Conservation (phyloP, 2,113 vertebrate genomes). For the Tenebrosternarchus preto region DNA sequence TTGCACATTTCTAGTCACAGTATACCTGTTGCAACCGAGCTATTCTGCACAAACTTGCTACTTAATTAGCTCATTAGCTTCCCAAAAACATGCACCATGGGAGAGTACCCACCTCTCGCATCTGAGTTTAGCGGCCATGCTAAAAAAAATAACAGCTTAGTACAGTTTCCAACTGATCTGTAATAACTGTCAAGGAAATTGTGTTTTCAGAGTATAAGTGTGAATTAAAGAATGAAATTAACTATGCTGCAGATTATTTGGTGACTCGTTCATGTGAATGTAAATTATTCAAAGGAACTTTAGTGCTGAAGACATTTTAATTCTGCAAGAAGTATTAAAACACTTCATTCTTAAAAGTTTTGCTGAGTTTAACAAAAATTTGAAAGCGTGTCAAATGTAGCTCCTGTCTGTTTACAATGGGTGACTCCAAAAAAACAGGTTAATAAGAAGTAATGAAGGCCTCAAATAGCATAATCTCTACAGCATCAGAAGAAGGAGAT, state of each 20-base stretch:
- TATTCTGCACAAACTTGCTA: background rate
- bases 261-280: background rate
- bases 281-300: background rate
- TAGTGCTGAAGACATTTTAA: background rate
- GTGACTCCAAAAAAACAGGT: background rate
- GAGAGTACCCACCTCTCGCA: background rate
- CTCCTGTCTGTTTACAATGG: background rate
- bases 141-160: background rate
- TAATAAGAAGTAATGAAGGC: background rate
- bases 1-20: background rate
- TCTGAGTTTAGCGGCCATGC: background rate
- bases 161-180: background rate
- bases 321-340: background rate
- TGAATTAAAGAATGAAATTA: background rate
- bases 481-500: background rate
- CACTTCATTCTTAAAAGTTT: background rate
- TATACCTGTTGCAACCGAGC: background rate
- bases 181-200: conserved; percentile 1
- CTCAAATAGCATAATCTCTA: background rate
- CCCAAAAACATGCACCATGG: background rate
- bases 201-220: background rate
- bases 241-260: background rate
- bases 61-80: background rate
- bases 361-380: background rate
- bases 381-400: background rate